Conservation (phyloP, 2,888 invertebrate species). For the Protonemura montana region DNA sequence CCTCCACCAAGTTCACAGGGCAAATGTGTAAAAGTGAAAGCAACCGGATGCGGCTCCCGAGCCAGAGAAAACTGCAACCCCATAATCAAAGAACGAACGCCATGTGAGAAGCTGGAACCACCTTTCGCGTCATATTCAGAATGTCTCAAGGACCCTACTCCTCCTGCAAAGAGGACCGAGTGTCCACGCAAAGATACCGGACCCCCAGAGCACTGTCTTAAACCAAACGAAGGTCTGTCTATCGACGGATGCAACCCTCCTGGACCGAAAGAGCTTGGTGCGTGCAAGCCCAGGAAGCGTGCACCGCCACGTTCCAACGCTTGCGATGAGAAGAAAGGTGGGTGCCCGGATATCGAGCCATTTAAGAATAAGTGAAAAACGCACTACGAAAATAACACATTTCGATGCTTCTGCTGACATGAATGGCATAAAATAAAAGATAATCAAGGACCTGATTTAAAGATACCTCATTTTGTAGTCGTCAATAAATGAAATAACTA, state of each 20-base stretch:
- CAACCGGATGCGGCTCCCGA: background rate
- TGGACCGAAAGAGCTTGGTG: background rate
- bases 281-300: background rate
- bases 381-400: too few species aligned
- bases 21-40: background rate
- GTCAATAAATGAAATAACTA: too few species aligned
- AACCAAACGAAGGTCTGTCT: background rate
- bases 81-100: background rate
- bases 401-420: too few species aligned
- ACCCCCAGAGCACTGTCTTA: background rate
- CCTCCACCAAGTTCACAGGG: background rate
- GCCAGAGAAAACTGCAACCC: background rate
- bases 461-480: too few species aligned
- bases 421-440: too few species aligned
- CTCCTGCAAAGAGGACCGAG: background rate
- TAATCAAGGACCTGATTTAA: too few species aligned
- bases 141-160: background rate
- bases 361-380: background rate
- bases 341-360: background rate
- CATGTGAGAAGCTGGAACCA: constrained; percentile 32
- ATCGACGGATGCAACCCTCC: constrained; percentile 27
- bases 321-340: background rate
- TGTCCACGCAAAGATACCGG: background rate
- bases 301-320: background rate
- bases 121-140: constrained; percentile 33